Evolutionary conservation across 2,888 invertebrate species (phyloP).

Genomic region (Exephanes ischioxanthus): DNA sequence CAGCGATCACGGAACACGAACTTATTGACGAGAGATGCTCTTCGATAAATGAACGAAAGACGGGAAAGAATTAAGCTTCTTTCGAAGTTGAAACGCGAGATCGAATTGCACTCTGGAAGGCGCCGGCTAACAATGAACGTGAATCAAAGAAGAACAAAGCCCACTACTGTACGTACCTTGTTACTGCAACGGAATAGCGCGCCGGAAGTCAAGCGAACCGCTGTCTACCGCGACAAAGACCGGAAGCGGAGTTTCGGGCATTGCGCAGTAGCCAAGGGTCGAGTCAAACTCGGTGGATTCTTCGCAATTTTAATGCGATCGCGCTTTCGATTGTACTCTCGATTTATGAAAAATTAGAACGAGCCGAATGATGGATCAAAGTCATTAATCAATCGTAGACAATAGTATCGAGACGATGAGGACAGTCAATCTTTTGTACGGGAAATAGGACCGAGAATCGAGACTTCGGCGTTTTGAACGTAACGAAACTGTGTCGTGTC

Average conservation of each 20-base stretch:
- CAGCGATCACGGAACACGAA: not conserved
- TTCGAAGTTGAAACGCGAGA: not conserved
- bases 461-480: not conserved
- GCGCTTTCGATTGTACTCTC: not conserved
- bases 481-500: not conserved
- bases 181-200: conserved; percentile 37
- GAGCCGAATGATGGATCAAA: not conserved
- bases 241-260: not conserved
- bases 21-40: not conserved
- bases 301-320: not conserved
- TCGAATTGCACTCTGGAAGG: not conserved
- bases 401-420: not conserved
- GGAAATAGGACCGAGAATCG: not conserved
- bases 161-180: not conserved
- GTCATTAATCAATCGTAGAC: no score
- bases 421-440: not conserved
- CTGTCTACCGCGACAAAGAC: not conserved
- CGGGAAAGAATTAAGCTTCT: not conserved
- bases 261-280: not conserved
- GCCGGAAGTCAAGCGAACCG: conserved; percentile 31
- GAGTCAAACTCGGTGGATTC: not conserved
- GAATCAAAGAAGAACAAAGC: conserved; percentile 38
- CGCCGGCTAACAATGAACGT: conserved; percentile 28
- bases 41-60: not conserved
- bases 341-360: not conserved